These are phyloP conservation scores for Potamarius usumacintae DNA, from an alignment of 2,113 vertebrate genomes.

Conservation along the genomic window DNA sequence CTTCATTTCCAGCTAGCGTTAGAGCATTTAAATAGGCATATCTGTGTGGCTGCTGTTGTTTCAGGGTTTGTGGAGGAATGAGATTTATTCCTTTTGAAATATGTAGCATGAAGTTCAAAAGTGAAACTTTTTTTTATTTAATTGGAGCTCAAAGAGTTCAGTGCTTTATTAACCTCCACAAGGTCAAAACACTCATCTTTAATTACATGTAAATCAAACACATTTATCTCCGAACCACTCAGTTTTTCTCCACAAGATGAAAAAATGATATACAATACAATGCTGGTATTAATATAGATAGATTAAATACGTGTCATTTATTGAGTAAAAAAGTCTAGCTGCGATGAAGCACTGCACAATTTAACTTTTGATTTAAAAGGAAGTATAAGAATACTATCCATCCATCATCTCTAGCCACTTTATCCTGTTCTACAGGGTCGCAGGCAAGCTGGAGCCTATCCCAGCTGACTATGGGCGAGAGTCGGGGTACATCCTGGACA, in stretches of 20 bases:
- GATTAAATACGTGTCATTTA: not conserved
- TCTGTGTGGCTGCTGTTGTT: constrained; percentile 17
- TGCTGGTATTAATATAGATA: not conserved
- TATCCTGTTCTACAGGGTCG: too few species aligned
- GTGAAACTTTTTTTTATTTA: not conserved
- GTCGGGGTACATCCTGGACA: too few species aligned
- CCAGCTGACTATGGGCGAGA: too few species aligned
- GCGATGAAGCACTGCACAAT: too few species aligned
- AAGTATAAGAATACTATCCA: too few species aligned
- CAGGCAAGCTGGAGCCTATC: too few species aligned
- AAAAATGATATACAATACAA: not conserved
- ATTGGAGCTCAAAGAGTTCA: not conserved
- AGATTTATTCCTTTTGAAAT: constrained; percentile 19
- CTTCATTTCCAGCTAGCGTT: constrained; percentile 12
- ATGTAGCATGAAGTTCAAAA: not conserved
- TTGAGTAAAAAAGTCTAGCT: not conserved
- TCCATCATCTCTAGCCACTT: too few species aligned
- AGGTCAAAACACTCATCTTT: constrained; percentile 17
- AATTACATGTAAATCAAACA: constrained; percentile 15
- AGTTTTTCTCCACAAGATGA: not conserved
- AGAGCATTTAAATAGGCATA: constrained; percentile 5
- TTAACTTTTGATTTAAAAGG: not conserved
- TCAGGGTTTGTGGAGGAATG: not conserved
- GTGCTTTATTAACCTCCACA: constrained; percentile 16
- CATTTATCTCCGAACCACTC: not conserved